Conservation (phyloP, 2,113 vertebrate genomes). For the Cebus imitator region DNA sequence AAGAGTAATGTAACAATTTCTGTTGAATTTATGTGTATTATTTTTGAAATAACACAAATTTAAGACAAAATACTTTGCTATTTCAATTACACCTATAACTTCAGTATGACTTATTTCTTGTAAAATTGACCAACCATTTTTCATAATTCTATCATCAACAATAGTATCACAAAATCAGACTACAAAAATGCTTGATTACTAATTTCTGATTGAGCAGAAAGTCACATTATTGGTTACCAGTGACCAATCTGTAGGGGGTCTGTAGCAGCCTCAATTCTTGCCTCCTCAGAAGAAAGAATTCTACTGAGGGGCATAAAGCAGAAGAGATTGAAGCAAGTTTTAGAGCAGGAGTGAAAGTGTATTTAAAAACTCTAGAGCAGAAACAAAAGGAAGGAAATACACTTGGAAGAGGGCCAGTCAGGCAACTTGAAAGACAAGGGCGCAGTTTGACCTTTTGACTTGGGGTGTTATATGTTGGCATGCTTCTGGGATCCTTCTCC, state of each 20-base stretch:
- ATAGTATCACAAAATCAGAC: not conserved
- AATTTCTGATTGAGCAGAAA: not conserved
- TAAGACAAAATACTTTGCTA: not conserved
- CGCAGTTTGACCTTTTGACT: too few relatives aligned
- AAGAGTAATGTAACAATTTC: not conserved
- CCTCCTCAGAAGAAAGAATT: too few relatives aligned
- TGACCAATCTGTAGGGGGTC: too few relatives aligned
- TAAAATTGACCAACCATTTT: not conserved
- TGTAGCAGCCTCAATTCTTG: too few relatives aligned
- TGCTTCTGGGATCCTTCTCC: too few relatives aligned
- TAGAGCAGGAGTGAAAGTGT: too few relatives aligned
- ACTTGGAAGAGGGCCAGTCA: too few relatives aligned
- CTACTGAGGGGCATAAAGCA: too few relatives aligned
- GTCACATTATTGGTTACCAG: not conserved
- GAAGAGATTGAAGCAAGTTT: too few relatives aligned
- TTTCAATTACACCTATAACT: not conserved
- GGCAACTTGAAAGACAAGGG: too few relatives aligned
- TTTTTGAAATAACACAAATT: not conserved
- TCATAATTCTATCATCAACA: not conserved
- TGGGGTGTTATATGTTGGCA: too few relatives aligned
- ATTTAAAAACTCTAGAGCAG: too few relatives aligned
- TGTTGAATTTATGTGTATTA: not conserved
- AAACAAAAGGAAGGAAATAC: not conserved
- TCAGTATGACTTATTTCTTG: conserved; percentile 7
- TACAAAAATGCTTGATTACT: not conserved